A percentile compares a stretch with the other conserved stretches of the same genome.
Conservation (phyloP, 2,113 vertebrate genomes). For the Cavia porcellus region DNA sequence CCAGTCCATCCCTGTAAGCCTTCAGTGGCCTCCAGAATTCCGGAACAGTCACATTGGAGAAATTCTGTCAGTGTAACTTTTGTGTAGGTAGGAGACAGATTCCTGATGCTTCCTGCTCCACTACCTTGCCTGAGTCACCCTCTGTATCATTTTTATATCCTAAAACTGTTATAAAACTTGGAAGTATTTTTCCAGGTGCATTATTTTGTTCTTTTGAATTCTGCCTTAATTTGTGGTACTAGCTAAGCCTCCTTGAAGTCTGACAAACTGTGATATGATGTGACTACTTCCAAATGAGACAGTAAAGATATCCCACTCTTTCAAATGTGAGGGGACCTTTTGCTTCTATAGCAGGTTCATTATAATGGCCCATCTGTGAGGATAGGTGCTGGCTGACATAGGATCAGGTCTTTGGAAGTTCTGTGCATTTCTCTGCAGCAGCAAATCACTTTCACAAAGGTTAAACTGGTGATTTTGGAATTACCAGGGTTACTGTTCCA, state of each 20-base stretch:
- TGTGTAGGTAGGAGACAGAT: neutral
- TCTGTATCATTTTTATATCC: neutral
- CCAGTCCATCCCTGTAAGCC: neutral
- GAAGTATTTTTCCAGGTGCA: neutral
- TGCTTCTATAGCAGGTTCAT: neutral
- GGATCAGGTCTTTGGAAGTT: neutral
- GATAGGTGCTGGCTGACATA: accelerated
- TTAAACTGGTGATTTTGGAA: neutral
- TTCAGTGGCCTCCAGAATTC: neutral
- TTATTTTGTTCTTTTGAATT: neutral
- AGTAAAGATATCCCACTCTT: neutral
- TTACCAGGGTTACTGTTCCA: neutral
- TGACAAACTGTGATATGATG: too few species aligned
- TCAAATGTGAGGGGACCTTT: neutral
- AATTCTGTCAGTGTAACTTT: neutral
- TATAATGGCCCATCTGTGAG: accelerated
- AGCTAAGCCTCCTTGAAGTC: neutral
- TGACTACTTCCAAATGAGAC: too few species aligned
- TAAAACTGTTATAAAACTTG: neutral
- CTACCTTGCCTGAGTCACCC: neutral
- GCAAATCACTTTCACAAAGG: neutral
- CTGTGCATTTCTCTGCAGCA: neutral
- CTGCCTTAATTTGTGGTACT: neutral
- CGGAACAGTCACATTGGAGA: neutral
- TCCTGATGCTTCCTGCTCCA: neutral